Evolutionary conservation across 2,797 vertebrate genomes (phyloP), one percentile per base, ranked within the genome.

Genomic region (Molossus alvarezi): DNA sequence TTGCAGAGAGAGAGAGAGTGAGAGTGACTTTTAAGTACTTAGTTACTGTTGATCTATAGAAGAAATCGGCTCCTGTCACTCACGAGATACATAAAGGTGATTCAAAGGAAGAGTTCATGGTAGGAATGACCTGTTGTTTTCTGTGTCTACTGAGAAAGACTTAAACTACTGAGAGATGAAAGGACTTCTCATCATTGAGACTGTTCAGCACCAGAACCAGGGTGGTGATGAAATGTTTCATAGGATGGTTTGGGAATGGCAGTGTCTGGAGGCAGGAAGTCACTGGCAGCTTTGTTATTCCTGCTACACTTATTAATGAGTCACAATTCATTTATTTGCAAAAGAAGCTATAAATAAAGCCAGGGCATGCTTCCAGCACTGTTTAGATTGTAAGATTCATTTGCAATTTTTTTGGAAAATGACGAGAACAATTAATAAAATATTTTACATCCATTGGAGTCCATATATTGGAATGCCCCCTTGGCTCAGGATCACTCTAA

Each of bases 311-410:
- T 77, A 90, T 64, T 80, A 87, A 84, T 87, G 72, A 96, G 80
- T 91, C 91, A 88, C 48, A 48, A 48, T 97, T 86, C 65, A 76
- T 83, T 94, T 91, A 81, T 83, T 96, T 95, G 93, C 87, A 81
- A 96, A 84, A 81, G 45, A 48, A 82, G 69, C 58, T 95, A 48
- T 79, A 92, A 92, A 95, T 80, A 92, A 91, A 95, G 33, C 33
- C 8, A 14, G 25, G 25, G 37, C 91, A 53, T 21, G 33, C 20
- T 75, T 95, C 69, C 21, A 71, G 73, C 9, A 25, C 64, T 21
- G 10, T 83, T 92, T 60, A 67, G 25, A 90, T 65, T 15, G 23
- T 75, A 91, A 90, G 48, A 67, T 64, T 64, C 45, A 53, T 77
- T 69, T 65, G 29, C 11, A 71, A 6, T 21, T 76, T 77, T 45